These are phyloP conservation scores for Heliocidaris erythrogramma DNA, from an alignment of 35 echinoderm and acorn worm species.

Conservation along the genomic window DNA sequence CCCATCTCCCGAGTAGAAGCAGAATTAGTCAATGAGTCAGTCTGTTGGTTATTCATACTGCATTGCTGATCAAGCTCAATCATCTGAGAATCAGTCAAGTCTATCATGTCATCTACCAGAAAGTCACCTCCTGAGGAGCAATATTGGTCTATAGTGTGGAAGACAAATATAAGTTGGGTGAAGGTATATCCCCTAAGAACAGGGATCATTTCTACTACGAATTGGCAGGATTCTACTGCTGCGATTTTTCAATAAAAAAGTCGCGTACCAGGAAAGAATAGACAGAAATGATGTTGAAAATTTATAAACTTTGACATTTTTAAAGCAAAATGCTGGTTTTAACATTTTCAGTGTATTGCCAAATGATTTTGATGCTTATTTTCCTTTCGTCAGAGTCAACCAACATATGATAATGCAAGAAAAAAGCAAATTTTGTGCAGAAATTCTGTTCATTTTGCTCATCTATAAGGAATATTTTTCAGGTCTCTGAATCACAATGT, in stretches of 20 bases:
- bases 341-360: too few species aligned
- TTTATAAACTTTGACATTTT: background rate
- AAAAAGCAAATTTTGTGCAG: too few species aligned
- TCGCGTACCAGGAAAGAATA: background rate
- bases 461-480: too few species aligned
- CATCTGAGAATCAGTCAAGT: constrained; percentile 17
- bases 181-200: background rate
- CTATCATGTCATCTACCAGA: background rate
- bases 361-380: too few species aligned
- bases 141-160: background rate
- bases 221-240: background rate
- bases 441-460: too few species aligned
- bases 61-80: background rate
- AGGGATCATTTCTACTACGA: background rate
- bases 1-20: background rate
- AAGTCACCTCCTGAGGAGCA: background rate
- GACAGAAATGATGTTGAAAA: background rate
- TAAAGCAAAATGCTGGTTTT: background rate
- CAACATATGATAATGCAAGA: too few species aligned
- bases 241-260: background rate
- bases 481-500: too few species aligned
- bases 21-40: background rate
- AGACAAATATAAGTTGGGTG: background rate
- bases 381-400: too few species aligned
- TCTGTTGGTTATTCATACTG: background rate